Evolutionary conservation across 2,888 invertebrate species (phyloP).

Genomic region (Liopterus haemorrhoidalis): DNA sequence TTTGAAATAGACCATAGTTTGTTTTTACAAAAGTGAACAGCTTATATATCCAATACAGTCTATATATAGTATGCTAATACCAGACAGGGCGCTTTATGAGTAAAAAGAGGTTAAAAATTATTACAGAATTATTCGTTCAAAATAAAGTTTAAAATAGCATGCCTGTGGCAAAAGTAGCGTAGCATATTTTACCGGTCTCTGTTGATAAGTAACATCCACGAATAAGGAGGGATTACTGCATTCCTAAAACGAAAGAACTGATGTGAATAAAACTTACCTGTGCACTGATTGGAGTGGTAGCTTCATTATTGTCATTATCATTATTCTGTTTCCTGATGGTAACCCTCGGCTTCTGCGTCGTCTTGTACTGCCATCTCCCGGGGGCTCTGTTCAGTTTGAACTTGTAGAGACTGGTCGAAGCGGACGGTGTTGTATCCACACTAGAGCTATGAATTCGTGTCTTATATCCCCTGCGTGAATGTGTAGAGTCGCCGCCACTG

Average conservation of each 20-base stretch:
- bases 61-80: too few species aligned
- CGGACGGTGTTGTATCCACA: constrained; percentile 49
- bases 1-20: too few species aligned
- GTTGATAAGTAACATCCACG: constrained; percentile 43
- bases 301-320: constrained; percentile 45
- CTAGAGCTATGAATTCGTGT: constrained; percentile 55
- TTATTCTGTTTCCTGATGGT: constrained; percentile 66
- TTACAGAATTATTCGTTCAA: too few species aligned
- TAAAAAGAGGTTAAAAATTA: too few species aligned
- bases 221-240: constrained; percentile 45
- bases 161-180: too few species aligned
- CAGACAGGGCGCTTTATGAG: too few species aligned
- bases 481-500: constrained; percentile 37
- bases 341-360: constrained; percentile 79
- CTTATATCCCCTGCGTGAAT: constrained; percentile 64
- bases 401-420: constrained; percentile 65
- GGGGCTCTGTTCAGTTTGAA: constrained; percentile 76
- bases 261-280: constrained; percentile 32
- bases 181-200: too few species aligned
- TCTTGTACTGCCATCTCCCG: constrained; percentile 87
- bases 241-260: constrained; percentile 24
- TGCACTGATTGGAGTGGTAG: constrained; percentile 27
- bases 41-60: too few species aligned
- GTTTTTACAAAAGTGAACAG: too few species aligned
- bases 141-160: too few species aligned